Base-by-base conservation (phyloP, 1,140 invertebrate species). In the Cotesia glomerata region DNA sequence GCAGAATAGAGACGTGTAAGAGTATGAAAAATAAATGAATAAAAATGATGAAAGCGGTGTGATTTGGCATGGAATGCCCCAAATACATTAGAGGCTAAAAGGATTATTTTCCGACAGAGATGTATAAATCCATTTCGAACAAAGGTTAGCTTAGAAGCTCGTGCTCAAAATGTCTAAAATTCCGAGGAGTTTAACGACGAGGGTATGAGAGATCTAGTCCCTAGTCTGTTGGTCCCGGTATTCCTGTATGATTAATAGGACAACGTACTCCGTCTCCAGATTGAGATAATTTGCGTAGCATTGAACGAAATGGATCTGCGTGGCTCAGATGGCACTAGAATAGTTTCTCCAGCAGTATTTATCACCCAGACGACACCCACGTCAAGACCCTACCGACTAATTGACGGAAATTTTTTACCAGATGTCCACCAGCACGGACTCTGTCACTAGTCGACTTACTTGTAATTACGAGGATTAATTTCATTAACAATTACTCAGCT, bases 201-300 rank as follows among this genome's bases (percentile, higher is more conserved):
- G 7, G 39, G 39, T 7, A 39, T 39, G 9, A 39, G 9, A 11
- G 5, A 45, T 5, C 7, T 26, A 26, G 26, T 26, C 26, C 26
- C 16, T 26, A 18, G 16, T 26, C 56, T 11, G 4, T 18, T 18
- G 9, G 16, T 11, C 26, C 18, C 26, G 8, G 14, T 58, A 16
- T 58, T 18, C 54, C 64, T 45, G 64, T 71, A 78, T 78, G 78
- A 79, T 79, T 79, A 79, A 79, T 78, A 77, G 54, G 69, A 74
- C 61, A 71, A 73, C 71, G 66, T 67, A 71, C 39, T 7, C 1
- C 8, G 39, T 34, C 32, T 58, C 35, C 32, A 64, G 71, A 77
- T 73, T 66, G 64, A 66, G 71, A 70, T 75, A 75, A 75, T 78
- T 77, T 78, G 71, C 71, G 73, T 78, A 78, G 75, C 73, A 68